Evolutionary conservation across 2,113 vertebrate species (phyloP), one percentile per base, ranked within the genome.

Genomic region (Embiotoca jacksoni): DNA sequence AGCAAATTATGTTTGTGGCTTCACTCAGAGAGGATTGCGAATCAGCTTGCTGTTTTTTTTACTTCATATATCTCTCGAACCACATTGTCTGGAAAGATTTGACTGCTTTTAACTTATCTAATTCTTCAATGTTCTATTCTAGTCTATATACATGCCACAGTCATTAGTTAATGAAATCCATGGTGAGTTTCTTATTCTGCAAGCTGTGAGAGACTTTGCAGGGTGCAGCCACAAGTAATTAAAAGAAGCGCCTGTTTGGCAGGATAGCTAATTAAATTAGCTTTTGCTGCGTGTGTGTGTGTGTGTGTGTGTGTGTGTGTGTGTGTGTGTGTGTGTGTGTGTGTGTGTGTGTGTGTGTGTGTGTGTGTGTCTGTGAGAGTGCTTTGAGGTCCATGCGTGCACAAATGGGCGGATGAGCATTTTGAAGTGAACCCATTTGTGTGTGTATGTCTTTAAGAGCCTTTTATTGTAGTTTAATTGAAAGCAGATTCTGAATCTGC

Each of bases 231-330:
- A 75, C 86, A 69, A 93, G 90, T 94, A 91, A 95, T 93, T 94
- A 90, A 92, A 92, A 85, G 66, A 84, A 75, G 74, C 67, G 57
- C 68, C 83, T 80, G 82, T 87, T 89, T 89, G 85, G 86, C 85
- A 72, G 82, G 78, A 82, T 85, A 88, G 89, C 87, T 93, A 93
- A 94, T 92, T 93, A 87, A 92, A 93, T 94, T 88, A 90, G 60
- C 76, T 72, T 81, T 66, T 71, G 75, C 67, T 49, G 54, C 58
- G 70, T 75, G 72, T 4, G 75, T 15, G 55, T 23, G 65, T 52
- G 13, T 78, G 6, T 76, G 57, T 57, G 35, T 74, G 80, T 55
- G 57, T 59, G 41, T 72, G n/a, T 61, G 59, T 23, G 50, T 55
- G 16, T 50, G 35, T 55, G 62, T 66, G 9, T 11, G 46, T 53